Base-by-base conservation (phyloP, 2,113 vertebrate species). In the Cephalopholis sonnerati region DNA sequence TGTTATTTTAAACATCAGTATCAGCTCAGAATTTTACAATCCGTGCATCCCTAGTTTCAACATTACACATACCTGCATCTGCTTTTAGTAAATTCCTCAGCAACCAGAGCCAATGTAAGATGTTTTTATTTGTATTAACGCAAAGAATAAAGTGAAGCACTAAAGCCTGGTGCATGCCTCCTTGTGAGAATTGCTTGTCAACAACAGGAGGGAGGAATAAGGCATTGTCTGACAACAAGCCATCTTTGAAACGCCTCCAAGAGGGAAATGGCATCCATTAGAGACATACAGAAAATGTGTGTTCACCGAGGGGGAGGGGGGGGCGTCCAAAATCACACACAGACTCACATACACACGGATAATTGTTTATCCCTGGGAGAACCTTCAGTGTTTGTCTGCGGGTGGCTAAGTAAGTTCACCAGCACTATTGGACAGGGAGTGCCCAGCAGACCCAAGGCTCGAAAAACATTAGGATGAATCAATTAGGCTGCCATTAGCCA, bases 401-500 rank as follows among this genome's bases (percentile, higher is more conserved):
- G 91, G 91, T 92, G 91, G 90, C 83, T 92, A 88, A 87, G 89
- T 92, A 85, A 90, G 86, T 93, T 90, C 83, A 91, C 54, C 91
- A 79, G 76, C 76, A 75, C 89, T 76, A 64, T 87, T 86, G 87
- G 86, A 89, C 88, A 77, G 92, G 89, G 86, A 93, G 81, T 75
- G 74, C 82, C 86, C 79, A 75, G 76, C 87, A 91, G 92, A 93
- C 87, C 90, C 86, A 83, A 87, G 89, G 81, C 93, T 93, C 77
- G 70, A 82, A 89, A 78, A 94, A 93, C 93, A 94, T 95, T 92
- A 94, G 93, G 89, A 93, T 87, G 90, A 95, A 95, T 95, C 94
- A 96, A 95, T 96, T 95, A 96, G 79, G 75, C 88, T 63, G 92
- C 92, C 91, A 93, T 95, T 96, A 94, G 75, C 73, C 91, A 93